Conservation (phyloP, 2,113 vertebrate species). For the Phyllostomus discolor region DNA sequence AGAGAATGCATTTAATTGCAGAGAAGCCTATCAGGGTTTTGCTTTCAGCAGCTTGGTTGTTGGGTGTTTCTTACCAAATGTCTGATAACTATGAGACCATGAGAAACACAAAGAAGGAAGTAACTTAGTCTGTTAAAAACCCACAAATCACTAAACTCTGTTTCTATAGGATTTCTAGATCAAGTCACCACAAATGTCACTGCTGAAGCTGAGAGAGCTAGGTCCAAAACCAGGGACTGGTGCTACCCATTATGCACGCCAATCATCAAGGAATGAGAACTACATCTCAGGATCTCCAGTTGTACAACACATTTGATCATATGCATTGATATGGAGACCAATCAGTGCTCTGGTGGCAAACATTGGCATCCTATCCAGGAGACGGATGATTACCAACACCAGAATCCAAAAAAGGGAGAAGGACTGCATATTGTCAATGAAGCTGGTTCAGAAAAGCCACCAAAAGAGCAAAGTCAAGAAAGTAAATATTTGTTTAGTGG, state of each 20-base stretch:
- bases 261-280: background rate
- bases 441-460: background rate
- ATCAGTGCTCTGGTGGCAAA: background rate
- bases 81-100: background rate
- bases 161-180: background rate
- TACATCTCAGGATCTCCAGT: background rate
- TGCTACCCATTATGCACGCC: background rate
- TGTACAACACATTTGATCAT: background rate
- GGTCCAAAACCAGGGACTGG: background rate
- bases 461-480: background rate
- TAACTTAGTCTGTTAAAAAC: background rate
- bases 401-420: background rate
- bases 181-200: background rate
- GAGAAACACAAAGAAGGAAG: background rate
- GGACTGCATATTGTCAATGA: background rate
- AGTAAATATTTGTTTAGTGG: background rate
- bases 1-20: background rate
- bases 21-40: background rate
- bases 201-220: background rate
- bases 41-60: background rate
- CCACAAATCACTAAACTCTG: background rate
- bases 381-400: background rate
- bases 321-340: background rate
- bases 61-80: background rate
- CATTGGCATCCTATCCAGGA: background rate